Base-by-base conservation (phyloP, 2,888 invertebrate genomes). In the Ganaspis brasiliensis region DNA sequence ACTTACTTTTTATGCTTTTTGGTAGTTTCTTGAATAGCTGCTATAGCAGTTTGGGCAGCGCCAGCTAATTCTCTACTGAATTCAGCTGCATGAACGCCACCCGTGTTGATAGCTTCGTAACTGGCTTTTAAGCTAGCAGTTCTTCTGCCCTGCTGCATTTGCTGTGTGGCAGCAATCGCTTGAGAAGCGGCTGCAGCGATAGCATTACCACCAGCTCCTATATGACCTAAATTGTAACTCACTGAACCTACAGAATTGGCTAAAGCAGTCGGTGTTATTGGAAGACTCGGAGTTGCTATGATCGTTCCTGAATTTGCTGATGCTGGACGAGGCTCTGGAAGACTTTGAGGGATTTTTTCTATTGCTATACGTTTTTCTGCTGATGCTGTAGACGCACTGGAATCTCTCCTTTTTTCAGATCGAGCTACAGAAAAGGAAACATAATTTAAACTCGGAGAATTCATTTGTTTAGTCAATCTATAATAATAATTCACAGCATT, bases 171-270 rank as follows among this genome's bases (percentile, higher is more conserved):
- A 5, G 97, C 98, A 79, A 99, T 98, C 0, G 98, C 98, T 90
- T 98, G 98, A 24, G 98, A 98, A 0, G 98, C 98, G 0, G 98
- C 98, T 0, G 97, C 97, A 0, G 97, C 98, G 75, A 98, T 97
- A 0, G 98, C 97, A 86, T 96, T 96, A 74, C 95, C 94, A 12
- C 96, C 97, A 0, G 97, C 97, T n/a, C 96, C 96, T 86, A 96
- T 95, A 84, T 97, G 97, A 14, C 97, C 96, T 71, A 97, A 92
- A 85, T 94, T 94, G 86, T 96, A 96, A 40, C 94, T 93, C 4
- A 93, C 93, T 0, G 92, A 87, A 12, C 92, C 90, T 1, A 91
- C 88, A 8, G 89, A 87, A 84, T 90, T 91, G 2, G 89, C 83
- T 16, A 90, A 87, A 1, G 91, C 85, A 16, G 90, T 82, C 26